phyloP scores from a whole-genome alignment of 1,140 invertebrate species.

The Camponotus vicinus region DNA sequence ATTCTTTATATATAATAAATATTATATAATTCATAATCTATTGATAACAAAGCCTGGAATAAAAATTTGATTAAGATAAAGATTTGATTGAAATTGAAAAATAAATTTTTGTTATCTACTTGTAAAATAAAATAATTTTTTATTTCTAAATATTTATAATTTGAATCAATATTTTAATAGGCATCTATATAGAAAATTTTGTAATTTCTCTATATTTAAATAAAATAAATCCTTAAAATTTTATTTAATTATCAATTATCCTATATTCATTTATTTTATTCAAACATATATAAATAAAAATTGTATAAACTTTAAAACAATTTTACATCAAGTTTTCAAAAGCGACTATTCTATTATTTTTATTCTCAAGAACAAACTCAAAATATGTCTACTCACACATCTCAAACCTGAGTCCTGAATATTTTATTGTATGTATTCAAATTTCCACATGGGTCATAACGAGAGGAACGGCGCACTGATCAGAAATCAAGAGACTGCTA shows the following conservation, averaged over 20 bases:
- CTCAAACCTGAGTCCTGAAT: not conserved
- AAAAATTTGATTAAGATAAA: not conserved
- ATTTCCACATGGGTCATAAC: not conserved
- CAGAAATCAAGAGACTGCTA: not conserved
- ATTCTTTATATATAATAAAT: not conserved
- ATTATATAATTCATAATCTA: not conserved
- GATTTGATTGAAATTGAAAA: not conserved
- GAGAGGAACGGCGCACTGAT: not conserved
- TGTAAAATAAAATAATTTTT: not conserved
- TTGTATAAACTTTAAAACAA: not conserved
- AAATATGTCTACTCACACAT: not conserved
- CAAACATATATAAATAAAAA: not conserved
- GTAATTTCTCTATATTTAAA: not conserved
- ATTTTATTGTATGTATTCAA: conserved; percentile 1
- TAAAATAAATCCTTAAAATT: not conserved
- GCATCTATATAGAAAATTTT: too few species aligned
- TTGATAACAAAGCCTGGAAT: not conserved
- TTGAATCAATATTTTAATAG: not conserved
- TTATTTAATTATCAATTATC: not conserved
- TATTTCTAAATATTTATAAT: not conserved
- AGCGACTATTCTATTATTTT: not conserved
- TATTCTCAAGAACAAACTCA: not conserved
- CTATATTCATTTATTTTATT: conserved; percentile 3
- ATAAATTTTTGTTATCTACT: not conserved
- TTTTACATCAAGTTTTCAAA: not conserved